Conservation (phyloP, 2,797 vertebrate species). For the Carcharodon carcharias region DNA sequence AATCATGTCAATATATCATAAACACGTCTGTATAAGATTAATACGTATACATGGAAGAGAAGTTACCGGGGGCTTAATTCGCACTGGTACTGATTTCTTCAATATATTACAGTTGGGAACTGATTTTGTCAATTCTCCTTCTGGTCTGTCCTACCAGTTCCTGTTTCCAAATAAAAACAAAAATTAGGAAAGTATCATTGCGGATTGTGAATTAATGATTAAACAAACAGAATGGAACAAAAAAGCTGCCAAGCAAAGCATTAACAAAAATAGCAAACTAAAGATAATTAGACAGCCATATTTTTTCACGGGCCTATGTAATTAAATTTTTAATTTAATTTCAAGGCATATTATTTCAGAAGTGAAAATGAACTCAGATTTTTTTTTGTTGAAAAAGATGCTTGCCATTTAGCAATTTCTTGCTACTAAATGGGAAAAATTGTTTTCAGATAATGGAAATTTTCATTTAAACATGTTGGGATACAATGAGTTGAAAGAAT, state of each 20-base stretch:
- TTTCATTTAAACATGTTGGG: not conserved
- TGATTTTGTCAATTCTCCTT: not conserved
- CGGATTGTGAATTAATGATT: not conserved
- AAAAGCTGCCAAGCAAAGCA: not conserved
- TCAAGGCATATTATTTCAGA: not conserved
- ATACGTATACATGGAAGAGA: not conserved
- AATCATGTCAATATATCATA: not conserved
- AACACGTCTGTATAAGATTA: not conserved
- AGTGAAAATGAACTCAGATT: not conserved
- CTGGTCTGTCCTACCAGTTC: not conserved
- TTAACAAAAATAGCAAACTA: not conserved
- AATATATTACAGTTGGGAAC: not conserved
- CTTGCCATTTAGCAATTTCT: not conserved
- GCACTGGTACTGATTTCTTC: too few species aligned
- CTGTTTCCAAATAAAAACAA: not conserved
- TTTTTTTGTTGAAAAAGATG: not conserved
- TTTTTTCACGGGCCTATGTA: not conserved
- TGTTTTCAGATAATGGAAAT: not conserved
- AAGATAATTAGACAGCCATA: not conserved
- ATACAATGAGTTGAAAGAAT: not conserved
- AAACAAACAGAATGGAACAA: not conserved
- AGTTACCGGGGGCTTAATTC: not conserved
- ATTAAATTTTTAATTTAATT: not conserved
- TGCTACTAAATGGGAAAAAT: not conserved
- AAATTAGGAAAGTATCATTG: not conserved